Percentiles rank a stretch among this genome's conserved stretches.
Conservation (phyloP, 2,113 vertebrate genomes). For the Neotoma lepida region DNA sequence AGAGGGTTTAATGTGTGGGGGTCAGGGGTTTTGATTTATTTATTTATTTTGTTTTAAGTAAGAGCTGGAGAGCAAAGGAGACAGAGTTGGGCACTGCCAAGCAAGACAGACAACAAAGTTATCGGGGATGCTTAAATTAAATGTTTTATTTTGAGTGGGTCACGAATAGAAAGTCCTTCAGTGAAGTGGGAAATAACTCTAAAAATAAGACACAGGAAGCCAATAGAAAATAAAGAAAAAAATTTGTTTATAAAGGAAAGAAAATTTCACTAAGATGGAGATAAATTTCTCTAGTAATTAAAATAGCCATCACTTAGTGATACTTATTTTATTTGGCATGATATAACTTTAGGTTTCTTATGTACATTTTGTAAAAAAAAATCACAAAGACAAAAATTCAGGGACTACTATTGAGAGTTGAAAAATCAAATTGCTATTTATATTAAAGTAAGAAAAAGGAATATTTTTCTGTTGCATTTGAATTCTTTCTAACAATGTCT, state of each 20-base stretch:
- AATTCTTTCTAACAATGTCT: constrained; percentile 38
- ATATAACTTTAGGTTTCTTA: constrained; percentile 13
- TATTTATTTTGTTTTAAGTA: neutral
- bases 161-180: constrained; percentile 67
- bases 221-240: constrained; percentile 13
- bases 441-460: constrained; percentile 48
- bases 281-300: constrained; percentile 46
- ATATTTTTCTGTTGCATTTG: constrained; percentile 32
- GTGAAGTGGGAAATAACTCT: constrained; percentile 45
- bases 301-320: constrained; percentile 14
- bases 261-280: constrained; percentile 17
- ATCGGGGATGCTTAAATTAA: constrained; percentile 35
- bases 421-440: constrained; percentile 42
- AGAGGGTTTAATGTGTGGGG: neutral
- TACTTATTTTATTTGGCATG: constrained; percentile 47
- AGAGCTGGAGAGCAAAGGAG: constrained; percentile 30
- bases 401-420: constrained; percentile 23
- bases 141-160: constrained; percentile 51
- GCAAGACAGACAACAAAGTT: constrained; percentile 9
- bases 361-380: constrained; percentile 32
- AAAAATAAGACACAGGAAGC: constrained; percentile 42
- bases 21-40: neutral
- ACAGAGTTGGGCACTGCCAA: neutral
- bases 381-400: constrained; percentile 48
- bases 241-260: constrained; percentile 10